Base-by-base conservation (phyloP, 2,888 invertebrate species). In the Laothoe populi region DNA sequence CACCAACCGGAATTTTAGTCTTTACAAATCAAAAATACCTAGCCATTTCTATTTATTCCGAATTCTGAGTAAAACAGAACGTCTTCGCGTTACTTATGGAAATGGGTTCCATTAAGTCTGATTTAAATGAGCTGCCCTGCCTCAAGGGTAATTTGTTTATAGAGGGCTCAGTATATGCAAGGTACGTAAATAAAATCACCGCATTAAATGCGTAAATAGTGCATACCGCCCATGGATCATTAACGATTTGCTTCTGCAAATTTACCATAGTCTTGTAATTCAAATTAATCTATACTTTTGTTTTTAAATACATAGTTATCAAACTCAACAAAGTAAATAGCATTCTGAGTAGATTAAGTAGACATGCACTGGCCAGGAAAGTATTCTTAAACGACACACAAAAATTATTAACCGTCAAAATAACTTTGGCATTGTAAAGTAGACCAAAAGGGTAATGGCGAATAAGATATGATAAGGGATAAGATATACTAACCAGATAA, bases 41-140 rank as follows among this genome's bases (percentile, higher is more conserved):
- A 23, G 23, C 23, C 16, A 48, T 23, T 13, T 61, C 49, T 42
- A 31, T 4, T 24, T 21, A 45, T 58, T 23, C 40, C 16, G 19
- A 58, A 26, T 24, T 58, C 59, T 64, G 16, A 19, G 13, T 21
- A 26, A 35, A 38, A 26, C 44, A 40, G 40, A 60, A 53, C 60
- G 21, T 60, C 57, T 73, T 75, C 67, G 74, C 75, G 76, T 83
- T 79, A 81, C 83, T 84, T 85, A 88, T 87, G 88, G 86, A 88
- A 88, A 89, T 88, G 72, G 77, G 72, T 42, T 73, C 81, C 85
- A 88, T 89, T 90, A 90, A 78, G 84, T 73, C 79, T 87, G 87
- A 92, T 90, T 90, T 90, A 90, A 91, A 90, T 90, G 84, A 77
- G 81, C 78, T 86, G 74, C 74, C 74, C 81, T 75, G 78, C 78